A percentile compares a stretch with the other conserved stretches of the same genome.
phyloP scores from a whole-genome alignment of 1,140 invertebrate species.

The Sweltsa coloradensis region DNA sequence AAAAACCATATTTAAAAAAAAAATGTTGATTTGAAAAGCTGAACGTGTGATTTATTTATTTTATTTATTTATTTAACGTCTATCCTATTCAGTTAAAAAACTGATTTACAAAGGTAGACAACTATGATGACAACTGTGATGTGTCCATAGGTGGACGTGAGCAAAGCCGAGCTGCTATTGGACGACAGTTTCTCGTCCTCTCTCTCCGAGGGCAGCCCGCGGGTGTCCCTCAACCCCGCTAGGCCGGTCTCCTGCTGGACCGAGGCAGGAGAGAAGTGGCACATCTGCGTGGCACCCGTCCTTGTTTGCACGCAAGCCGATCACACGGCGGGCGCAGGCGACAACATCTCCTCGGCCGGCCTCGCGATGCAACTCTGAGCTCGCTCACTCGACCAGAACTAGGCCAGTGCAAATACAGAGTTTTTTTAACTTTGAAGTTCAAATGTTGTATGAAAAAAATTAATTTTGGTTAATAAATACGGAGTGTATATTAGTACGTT shows the following conservation, averaged over 20 bases:
- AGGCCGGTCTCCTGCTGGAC: conserved; percentile 72
- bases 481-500: no score
- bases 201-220: conserved; percentile 29
- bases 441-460: no score
- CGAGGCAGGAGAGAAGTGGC: conserved; percentile 40
- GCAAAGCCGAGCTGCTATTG: conserved; percentile 58
- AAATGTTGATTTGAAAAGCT: no score
- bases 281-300: conserved; percentile 74
- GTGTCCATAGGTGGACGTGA: conserved; percentile 48
- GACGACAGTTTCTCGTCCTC: conserved; percentile 78
- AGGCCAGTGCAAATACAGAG: no score
- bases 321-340: conserved; percentile 76
- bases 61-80: conserved; percentile 16
- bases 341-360: conserved; percentile 79
- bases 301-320: conserved; percentile 71
- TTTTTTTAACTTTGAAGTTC: no score
- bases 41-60: background rate
- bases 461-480: no score
- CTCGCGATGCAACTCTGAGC: conserved; percentile 65
- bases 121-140: no score
- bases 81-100: no score
- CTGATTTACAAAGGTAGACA: no score
- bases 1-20: no score
- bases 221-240: conserved; percentile 46
- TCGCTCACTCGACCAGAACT: no score